Base-by-base conservation (phyloP, 2,888 invertebrate species). In the Allolobophora icterica region DNA sequence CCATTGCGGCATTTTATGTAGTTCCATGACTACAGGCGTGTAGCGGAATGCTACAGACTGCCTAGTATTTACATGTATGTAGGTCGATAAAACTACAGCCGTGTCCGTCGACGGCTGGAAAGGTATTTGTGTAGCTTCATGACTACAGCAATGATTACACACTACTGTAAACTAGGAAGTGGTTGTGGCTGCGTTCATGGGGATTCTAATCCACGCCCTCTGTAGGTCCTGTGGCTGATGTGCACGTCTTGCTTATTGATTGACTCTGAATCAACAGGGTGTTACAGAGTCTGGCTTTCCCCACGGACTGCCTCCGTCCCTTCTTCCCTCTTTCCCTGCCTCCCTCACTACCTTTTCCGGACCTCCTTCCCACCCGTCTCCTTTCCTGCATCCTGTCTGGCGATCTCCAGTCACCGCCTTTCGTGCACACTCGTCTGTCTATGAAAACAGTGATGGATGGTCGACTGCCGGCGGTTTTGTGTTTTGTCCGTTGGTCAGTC, bases 371-470 rank as follows among this genome's bases (percentile, higher is more conserved):
- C n/a, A 30, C 71, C 71, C n/a, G 71, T n/a, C n/a, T 71, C 30
- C 71, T 11, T 52, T 71, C 71, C 71, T 71, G 71, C 1, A 21
- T 71, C 71, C 71, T 71, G 71, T 71, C n/a, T 71, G 71, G 30
- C 30, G 30, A 71, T 30, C 71, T 71, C 71, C 71, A n/a, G n/a
- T 71, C 71, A 71, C 30, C 71, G 71, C 71, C 71, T 71, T 71
- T 71, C 71, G n/a, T n/a, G 71, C 71, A 71, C 11, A n/a, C 71
- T 71, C 30, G 30, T 30, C 71, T n/a, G 71, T 71, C 71, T 71
- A 71, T n/a, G 71, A 71, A 71, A 71, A 71, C 71, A 6, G 71
- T 71, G 71, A 71, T 71, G 71, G 71, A 71, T 71, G n/a, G 71
- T 11, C 6, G 71, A 8, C 71, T 52, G 52, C 52, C 6, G 71